Evolutionary conservation across 1,140 invertebrate genomes (phyloP), one percentile per base, ranked within the genome.

Genomic region (Hycleus phaleratus): DNA sequence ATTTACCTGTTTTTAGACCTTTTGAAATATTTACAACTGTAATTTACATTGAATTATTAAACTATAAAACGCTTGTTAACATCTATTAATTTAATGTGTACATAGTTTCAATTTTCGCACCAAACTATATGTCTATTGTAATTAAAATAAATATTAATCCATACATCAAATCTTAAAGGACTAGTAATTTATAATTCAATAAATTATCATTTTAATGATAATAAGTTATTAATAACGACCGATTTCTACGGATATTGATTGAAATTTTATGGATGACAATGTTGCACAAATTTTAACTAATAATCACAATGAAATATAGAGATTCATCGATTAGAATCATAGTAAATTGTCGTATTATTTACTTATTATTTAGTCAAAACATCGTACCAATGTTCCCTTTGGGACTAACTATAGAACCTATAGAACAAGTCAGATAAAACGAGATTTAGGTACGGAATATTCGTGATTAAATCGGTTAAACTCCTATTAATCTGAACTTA

Each of bases 1-100:
- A 52, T 52, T 42, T 53, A 53, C 51, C 51, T 53, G 51, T 53
- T 52, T 53, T 32, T 32, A 53, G 43, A 11, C 43, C 51, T 45
- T 46, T 46, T 53, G 51, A 53, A 53, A 53, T 53, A 53, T 53
- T 53, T 53, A 53, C 51, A 32, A 43, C 51, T 46, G 51, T 38
- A 53, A 53, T 53, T 53, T 53, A 32, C 51, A 45, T 38, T 53
- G 51, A 53, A 53, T 53, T 53, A 53, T 53, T 53, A 53, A 53
- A 53, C 51, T 45, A 53, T 53, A 53, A 53, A 53, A 53, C 51
- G 51, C 51, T 53, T 53, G 51, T 53, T 53, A 53, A 53, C 51
- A 53, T 53, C 51, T 53, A 53, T 46, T 45, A 53, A 53, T 53
- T 46, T 53, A 53, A 45, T 53, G 51, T 45, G 43, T 46, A 53